Evolutionary conservation across 2,888 invertebrate genomes (phyloP).

Genomic region (Apeira syringaria): DNA sequence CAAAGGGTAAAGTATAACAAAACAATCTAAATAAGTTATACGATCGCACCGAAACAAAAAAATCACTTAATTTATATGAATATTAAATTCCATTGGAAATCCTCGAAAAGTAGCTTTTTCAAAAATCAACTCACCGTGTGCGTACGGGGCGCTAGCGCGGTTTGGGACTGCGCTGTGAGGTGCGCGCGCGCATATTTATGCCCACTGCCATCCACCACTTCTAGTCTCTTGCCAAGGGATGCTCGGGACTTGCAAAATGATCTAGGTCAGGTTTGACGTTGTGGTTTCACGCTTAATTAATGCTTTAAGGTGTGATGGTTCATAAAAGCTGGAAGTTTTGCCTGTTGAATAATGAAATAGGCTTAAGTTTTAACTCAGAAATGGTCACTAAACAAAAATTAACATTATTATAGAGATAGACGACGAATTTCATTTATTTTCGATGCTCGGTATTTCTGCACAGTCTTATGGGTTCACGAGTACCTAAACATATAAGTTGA

Average conservation of each 20-base stretch:
- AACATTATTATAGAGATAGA: too few relatives aligned
- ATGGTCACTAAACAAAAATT: too few relatives aligned
- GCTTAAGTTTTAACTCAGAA: too few relatives aligned
- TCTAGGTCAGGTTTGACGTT: conserved; percentile 13
- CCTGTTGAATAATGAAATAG: too few relatives aligned
- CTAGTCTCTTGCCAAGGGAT: conserved; percentile 44
- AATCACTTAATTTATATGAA: background rate
- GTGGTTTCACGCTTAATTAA: conserved; percentile 17
- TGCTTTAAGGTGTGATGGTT: conserved; percentile 1
- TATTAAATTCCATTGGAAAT: conserved; percentile 1
- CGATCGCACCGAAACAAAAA: too few relatives aligned
- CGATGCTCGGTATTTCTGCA: too few relatives aligned
- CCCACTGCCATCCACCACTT: conserved; percentile 56
- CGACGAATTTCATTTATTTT: too few relatives aligned
- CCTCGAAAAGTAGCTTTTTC: conserved; percentile 2
- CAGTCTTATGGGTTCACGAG: too few relatives aligned
- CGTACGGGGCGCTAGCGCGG: conserved; percentile 67
- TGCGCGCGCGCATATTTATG: conserved; percentile 58
- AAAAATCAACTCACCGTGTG: conserved; percentile 68
- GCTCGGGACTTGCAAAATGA: conserved; percentile 35
- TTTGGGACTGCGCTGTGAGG: conserved; percentile 58
- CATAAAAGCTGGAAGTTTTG: conserved; percentile 3
- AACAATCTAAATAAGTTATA: too few relatives aligned
- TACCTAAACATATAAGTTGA: too few relatives aligned
- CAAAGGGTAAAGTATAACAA: too few relatives aligned